Base-by-base conservation (phyloP, 2,113 vertebrate genomes). In the Cariama cristata region DNA sequence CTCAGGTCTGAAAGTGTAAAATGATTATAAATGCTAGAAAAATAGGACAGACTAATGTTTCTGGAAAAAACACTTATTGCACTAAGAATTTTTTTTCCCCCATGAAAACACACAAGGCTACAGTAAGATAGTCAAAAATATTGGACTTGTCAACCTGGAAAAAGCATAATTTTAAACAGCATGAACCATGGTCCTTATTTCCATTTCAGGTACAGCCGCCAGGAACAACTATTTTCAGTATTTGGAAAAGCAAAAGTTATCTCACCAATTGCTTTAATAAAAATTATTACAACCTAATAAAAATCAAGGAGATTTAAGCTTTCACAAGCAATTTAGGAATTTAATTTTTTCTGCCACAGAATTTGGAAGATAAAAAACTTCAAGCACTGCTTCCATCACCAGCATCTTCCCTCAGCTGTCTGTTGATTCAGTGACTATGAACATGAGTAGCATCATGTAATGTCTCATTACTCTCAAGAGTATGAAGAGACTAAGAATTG, bases 271-370 rank as follows among this genome's bases (percentile, higher is more conserved):
- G 18, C 52, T 87, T 93, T 42, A 95, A 91, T 90, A 83, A 83
- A 88, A 96, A 92, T 62, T 59, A 71, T 11, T 80, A 69, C 80
- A 95, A 50, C 24, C 35, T 79, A 47, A 82, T 80, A 96, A 92
- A 92, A 86, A 91, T 58, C 44, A 63, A 79, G 35, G 49, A 88
- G 58, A 93, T 71, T 64, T 71, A 86, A 66, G 12, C 50, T 79
- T 86, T 86, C 81, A 92, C 38, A 88, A 47, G 32, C 47, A 89
- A 93, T 44, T 92, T 22, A 30, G 20, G n/a, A 58, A 92, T 88
- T 87, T 73, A 11, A 9, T 71, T 86, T 87, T 85, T 93, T 74
- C 87, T 5, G 3, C 15, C 45, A 72, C 62, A 22, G 72, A 47
- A 75, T 83, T 14, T 80, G 63, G 87, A 91, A 87, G 87, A 95